phyloP scores from a whole-genome alignment of 2,797 vertebrate species.

The Parambassis ranga region DNA sequence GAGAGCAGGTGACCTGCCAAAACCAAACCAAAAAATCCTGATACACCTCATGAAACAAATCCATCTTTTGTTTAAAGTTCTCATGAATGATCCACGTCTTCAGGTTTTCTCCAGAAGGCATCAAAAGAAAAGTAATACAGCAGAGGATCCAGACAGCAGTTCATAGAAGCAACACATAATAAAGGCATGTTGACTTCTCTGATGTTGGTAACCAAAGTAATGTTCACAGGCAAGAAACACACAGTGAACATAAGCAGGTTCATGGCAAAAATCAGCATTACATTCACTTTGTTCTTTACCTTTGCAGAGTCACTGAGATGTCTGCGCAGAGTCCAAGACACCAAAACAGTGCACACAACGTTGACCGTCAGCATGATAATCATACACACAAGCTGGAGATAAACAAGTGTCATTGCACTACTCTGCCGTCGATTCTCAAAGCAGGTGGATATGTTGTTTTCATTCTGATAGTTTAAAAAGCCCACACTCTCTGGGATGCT shows the following conservation, averaged over 20 bases:
- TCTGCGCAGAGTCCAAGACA: constrained; percentile 27
- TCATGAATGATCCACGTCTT: background rate
- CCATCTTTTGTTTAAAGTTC: background rate
- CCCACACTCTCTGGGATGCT: rapidly evolving
- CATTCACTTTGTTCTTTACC: constrained; percentile 54
- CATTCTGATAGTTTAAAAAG: too few species aligned
- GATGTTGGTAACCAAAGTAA: background rate
- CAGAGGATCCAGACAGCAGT: constrained; percentile 63
- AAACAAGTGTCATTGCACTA: rapidly evolving
- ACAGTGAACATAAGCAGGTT: constrained; percentile 51
- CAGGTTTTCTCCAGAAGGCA: constrained; percentile 60
- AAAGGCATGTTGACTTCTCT: rapidly evolving
- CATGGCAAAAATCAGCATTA: constrained; percentile 60
- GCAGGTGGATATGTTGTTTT: too few species aligned
- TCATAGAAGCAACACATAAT: constrained; percentile 30
- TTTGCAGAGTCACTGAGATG: constrained; percentile 17
- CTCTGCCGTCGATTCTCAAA: too few species aligned
- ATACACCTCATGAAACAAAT: too few species aligned
- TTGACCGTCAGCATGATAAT: constrained; percentile 40
- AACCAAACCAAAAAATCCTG: too few species aligned
- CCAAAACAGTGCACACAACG: constrained; percentile 37
- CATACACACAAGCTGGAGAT: background rate
- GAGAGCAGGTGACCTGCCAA: too few species aligned
- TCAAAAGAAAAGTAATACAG: constrained; percentile 68
- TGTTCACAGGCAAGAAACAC: constrained; percentile 49